Base-by-base conservation (phyloP, 2,888 invertebrate species). In the Eristalis intricaria region DNA sequence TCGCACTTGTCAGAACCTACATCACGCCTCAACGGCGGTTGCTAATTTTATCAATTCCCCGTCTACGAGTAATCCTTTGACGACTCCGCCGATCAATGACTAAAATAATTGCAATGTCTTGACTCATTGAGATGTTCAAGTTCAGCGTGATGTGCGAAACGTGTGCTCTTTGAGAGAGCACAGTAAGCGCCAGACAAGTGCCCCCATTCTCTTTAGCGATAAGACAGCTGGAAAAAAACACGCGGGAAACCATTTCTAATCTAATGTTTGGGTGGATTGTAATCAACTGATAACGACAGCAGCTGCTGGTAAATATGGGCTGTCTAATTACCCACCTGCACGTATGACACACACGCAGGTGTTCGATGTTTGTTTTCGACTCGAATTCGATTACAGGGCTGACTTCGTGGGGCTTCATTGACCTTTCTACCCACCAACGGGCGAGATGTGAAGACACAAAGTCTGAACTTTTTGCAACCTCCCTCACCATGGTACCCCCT, bases 281-380 rank as follows among this genome's bases (percentile, higher is more conserved):
- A 22, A 58, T 63, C 40, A 22, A 38, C 10, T 58, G 70, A 78
- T 71, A 78, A 65, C 38, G 13, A 2, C 10, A 70, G 38, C 69
- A 64, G 19, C 22, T 32, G 56, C 2, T 32, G 5, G 22, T n/a
- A 38, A 78, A 58, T 35, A 40, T 29, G 29, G 11, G 35, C 11
- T 38, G n/a, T 40, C 10, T n/a, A 58, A 64, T 38, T 70, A 58
- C 64, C 56, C 69, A 78, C 58, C 70, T 71, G 70, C 56, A 58
- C 11, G 19, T 70, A 78, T 78, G 78, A 78, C 78, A 78, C 71
- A 78, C 40, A 22, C 29, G 78, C 78, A 78, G 78, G 78, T 78
- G 78, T 78, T 64, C 40, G 40, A 29, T 64, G 58, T 71, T 71
- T 71, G 22, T n/a, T 35, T 71, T 50, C 19, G 8, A 19, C 50